A percentile compares a stretch with the other conserved stretches of the same genome.
phyloP scores from a whole-genome alignment of 2,113 vertebrate genomes.

The Felis chaus region DNA sequence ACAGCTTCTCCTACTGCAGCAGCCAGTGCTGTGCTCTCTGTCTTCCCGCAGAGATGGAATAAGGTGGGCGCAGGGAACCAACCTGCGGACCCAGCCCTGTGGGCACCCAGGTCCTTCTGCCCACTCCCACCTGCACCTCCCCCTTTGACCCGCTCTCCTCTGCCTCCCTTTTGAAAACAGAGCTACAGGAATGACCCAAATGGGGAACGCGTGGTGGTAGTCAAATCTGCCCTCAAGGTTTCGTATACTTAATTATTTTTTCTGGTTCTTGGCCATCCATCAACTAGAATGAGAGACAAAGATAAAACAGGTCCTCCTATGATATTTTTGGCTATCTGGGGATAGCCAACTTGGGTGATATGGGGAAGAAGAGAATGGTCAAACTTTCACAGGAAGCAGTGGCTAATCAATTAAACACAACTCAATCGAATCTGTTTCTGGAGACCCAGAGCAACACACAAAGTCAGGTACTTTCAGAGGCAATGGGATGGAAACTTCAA shows the following conservation, averaged over 20 bases:
- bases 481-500: not conserved
- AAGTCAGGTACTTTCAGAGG: not conserved
- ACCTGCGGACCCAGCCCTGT: not conserved
- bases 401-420: not conserved
- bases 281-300: not conserved
- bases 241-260: not conserved
- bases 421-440: not conserved
- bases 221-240: not conserved
- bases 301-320: not conserved
- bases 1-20: conserved; percentile 52
- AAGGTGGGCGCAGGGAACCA: not conserved
- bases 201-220: not conserved
- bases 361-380: not conserved
- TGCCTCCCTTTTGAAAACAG: not conserved
- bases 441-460: not conserved
- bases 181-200: not conserved
- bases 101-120: rapidly evolving
- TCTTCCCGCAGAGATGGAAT: not conserved
- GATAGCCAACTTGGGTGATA: not conserved
- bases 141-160: not conserved
- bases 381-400: not conserved
- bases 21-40: not conserved
- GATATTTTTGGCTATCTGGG: not conserved
- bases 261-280: not conserved
- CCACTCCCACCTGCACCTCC: rapidly evolving